A percentile compares a stretch with the other conserved stretches of the same genome.
Conservation (phyloP, 92 coral and sea anemone species). For the Palythoa grandiflora region DNA sequence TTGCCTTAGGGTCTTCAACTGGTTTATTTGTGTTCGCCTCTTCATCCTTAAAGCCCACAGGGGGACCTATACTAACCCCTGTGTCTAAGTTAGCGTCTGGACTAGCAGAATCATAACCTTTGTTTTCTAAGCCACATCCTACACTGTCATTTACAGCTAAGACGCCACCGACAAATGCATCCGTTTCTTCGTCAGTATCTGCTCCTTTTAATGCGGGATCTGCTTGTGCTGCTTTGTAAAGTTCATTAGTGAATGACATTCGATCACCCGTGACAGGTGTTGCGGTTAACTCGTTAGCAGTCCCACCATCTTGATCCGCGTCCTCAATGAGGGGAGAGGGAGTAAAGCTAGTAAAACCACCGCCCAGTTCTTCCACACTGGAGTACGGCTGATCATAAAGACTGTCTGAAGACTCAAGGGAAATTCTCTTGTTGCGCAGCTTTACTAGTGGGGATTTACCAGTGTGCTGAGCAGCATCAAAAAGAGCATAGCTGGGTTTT, state of each 20-base stretch:
- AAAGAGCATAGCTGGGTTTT: slow-evolving; percentile 19
- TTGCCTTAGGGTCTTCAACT: slow-evolving; percentile 35
- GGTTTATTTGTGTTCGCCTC: neutral
- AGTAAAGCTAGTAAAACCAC: slow-evolving; percentile 86
- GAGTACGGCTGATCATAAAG: slow-evolving; percentile 88
- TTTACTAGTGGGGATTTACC: slow-evolving; percentile 63
- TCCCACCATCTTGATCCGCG: slow-evolving; percentile 37
- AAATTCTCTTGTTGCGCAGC: slow-evolving; percentile 68
- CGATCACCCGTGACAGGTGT: slow-evolving; percentile 6
- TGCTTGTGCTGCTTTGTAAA: slow-evolving; percentile 19
- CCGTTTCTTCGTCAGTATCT: slow-evolving; percentile 38
- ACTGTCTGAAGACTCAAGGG: slow-evolving; percentile 83
- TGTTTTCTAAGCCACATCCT: slow-evolving; percentile 32
- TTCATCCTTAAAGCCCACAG: slow-evolving; percentile 29
- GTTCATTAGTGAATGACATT: slow-evolving; percentile 42
- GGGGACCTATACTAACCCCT: slow-evolving; percentile 16
- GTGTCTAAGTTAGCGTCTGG: neutral
- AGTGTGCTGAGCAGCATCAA: neutral
- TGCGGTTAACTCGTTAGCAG: neutral
- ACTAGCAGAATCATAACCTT: neutral
- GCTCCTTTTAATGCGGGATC: neutral
- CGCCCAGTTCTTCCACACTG: slow-evolving; percentile 89
- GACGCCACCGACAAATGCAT: slow-evolving; percentile 11
- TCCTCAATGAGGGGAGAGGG: slow-evolving; percentile 64
- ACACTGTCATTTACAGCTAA: neutral